These are phyloP conservation scores for Procapra przewalskii DNA, from an alignment of 2,113 vertebrate species.

Conservation along the genomic window DNA sequence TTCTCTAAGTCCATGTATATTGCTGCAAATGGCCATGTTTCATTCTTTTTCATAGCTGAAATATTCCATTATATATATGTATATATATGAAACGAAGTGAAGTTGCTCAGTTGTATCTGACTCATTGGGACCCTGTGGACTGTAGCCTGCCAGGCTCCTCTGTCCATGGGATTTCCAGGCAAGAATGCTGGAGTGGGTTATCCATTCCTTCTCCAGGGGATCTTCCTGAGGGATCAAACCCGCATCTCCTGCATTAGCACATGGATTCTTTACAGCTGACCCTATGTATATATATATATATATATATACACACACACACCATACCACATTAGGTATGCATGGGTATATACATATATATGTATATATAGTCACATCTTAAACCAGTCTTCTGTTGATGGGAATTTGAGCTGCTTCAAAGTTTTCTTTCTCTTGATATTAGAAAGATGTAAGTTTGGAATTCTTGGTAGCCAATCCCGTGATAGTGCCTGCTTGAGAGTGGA, in stretches of 20 bases:
- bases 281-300: not conserved
- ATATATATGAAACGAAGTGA: not conserved
- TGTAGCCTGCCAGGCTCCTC: not conserved
- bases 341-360: not conserved
- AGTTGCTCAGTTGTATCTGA: not conserved
- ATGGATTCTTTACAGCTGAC: not conserved
- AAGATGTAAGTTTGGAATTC: not conserved
- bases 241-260: not conserved
- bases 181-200: not conserved
- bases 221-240: not conserved
- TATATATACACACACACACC: fast-evolving
- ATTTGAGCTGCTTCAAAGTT: not conserved
- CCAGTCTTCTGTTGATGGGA: not conserved
- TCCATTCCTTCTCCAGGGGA: not conserved
- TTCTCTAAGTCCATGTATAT: not conserved
- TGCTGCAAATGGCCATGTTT: not conserved
- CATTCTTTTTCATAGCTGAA: not conserved
- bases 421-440: not conserved
- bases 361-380: not conserved
- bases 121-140: not conserved
- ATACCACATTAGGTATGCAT: not conserved
- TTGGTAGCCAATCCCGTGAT: not conserved
- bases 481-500: fast-evolving
- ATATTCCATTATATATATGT: not conserved
- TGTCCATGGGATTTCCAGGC: not conserved